Base-by-base conservation (phyloP, 2,888 invertebrate genomes). In the Rhyacophila evoluta region DNA sequence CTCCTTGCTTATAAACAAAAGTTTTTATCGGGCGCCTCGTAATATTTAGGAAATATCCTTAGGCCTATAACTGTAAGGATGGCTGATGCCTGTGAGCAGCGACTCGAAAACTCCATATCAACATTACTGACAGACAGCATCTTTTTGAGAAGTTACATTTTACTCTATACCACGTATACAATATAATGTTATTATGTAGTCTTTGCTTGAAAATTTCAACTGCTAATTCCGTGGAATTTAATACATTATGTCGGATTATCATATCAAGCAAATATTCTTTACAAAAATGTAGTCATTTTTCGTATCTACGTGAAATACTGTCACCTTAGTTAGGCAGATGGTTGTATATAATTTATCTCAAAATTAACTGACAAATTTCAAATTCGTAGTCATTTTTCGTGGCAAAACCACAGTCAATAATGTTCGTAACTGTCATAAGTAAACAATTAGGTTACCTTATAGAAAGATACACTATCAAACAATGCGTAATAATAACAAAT, bases 1-100 rank as follows among this genome's bases (percentile, higher is more conserved):
- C 27, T n/a, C 19, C 36, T 72, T 72, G 33, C 55, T 70, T 70
- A 29, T 70, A 70, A 70, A 70, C 70, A 70, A 70, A 70, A 70
- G 33, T 70, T 70, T 70, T 36, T 70, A 70, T 36, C 70, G 70
- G 29, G 29, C 70, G 70, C 70, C 70, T 15, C 55, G 55, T 55
- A 55, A 55, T 55, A 55, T 55, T 55, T 55, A 55, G 55, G 19
- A 55, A 55, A 55, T 55, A 55, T 55, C 55, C 55, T 10, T 55
- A 55, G 55, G 55, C 55, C 19, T 55, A 55, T 55, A 25, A 19
- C 55, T 19, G 15, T 15, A 19, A 55, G 19, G 55, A 70, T 70
- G 70, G 12, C 28, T 33, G 70, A 70, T 36, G 70, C 36, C 19
- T 15, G 12, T 29, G 28, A 29, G 70, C 70, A 28, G 28, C 28